phyloP scores from a whole-genome alignment of 2,113 vertebrate genomes.

The Clarias macrocephalus region DNA sequence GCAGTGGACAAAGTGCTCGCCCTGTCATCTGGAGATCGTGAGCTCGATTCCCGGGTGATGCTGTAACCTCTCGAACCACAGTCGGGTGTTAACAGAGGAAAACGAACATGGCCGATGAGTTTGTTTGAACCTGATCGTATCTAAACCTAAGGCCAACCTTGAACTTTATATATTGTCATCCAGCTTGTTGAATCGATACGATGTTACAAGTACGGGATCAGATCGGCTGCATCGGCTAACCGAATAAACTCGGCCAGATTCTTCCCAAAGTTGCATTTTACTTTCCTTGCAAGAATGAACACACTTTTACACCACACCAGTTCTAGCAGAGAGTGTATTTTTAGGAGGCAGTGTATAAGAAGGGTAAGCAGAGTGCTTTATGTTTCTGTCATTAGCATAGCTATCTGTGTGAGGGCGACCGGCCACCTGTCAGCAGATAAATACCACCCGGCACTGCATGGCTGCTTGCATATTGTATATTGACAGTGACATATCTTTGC shows the following conservation, averaged over 20 bases:
- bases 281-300: neutral
- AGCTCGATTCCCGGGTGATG: no score
- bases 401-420: conserved; percentile 30
- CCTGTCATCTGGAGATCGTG: no score
- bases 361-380: neutral
- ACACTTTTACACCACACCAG: neutral
- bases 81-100: neutral
- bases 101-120: neutral
- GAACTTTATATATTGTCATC: neutral
- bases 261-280: conserved; percentile 2
- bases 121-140: neutral
- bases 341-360: conserved; percentile 3
- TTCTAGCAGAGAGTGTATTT: neutral
- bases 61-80: no score
- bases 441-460: conserved; percentile 23
- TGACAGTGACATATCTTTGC: conserved; percentile 39
- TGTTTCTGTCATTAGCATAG: conserved; percentile 39
- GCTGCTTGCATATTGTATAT: conserved; percentile 30
- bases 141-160: neutral
- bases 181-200: neutral
- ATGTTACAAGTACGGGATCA: neutral
- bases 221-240: neutral
- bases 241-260: neutral
- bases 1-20: no score
- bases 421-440: conserved; percentile 41